Evolutionary conservation across 2,113 vertebrate species (phyloP), one percentile per base, ranked within the genome.

Genomic region (Percina caprodes): DNA sequence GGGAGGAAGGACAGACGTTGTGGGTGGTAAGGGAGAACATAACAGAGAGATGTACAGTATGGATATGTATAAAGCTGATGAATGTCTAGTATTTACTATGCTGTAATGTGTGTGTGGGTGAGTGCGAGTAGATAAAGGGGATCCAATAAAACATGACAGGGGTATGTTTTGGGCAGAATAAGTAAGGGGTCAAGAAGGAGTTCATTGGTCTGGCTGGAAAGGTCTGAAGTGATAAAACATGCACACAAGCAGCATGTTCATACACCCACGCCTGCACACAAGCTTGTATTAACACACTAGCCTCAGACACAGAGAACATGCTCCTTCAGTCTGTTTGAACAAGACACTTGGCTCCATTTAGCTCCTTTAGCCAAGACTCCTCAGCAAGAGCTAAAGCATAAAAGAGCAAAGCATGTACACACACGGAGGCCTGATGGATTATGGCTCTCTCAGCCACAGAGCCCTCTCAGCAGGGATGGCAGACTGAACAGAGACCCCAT

Each of bases 401-500:
- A 90, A 90, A 89, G 80, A 84, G 82, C 19, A 11, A 77, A 72
- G 77, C 76, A 79, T 59, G 24, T 75, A 88, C 83, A 82, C 87
- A 90, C 86, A 77, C 75, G 46, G 86, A 83, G 86, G 69, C 56
- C 77, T 91, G 91, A 91, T 91, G 91, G 89, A 93, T 92, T 79
- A 70, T 15, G 78, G 74, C 89, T 88, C 84, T 90, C 82, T 69
- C 51, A 15, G 69, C 87, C 68, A 56, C 86, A 75, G 91, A 86
- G 91, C 77, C 85, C 80, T 89, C 92, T 90, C 92, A 88, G 90
- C 90, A 72, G 91, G 92, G n/a, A 74, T 87, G 92, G 89, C 90
- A 88, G 89, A 91, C 87, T 79, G 88, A 94, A 93, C 92, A 93
- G 92, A 94, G 92, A 94, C 92, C 91, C 83, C 89, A 71, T 92